These are phyloP conservation scores for Leucophenga varia DNA, from an alignment of 1,140 invertebrate species.

Conservation along the genomic window DNA sequence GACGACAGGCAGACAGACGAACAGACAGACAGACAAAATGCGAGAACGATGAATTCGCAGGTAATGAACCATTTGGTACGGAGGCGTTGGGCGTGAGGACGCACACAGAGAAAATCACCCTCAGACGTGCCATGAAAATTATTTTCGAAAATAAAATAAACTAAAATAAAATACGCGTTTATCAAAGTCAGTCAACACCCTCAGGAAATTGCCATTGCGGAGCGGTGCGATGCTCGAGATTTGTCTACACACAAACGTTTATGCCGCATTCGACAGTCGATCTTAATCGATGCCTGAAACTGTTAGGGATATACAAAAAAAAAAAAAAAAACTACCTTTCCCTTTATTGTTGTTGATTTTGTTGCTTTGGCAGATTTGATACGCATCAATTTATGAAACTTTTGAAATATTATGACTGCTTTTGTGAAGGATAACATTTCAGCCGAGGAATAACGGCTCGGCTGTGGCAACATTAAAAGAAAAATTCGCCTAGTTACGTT, in stretches of 20 bases:
- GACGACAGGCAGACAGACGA: too few species aligned
- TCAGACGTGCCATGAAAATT: constrained; percentile 15
- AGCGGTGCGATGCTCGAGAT: too few species aligned
- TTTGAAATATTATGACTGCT: constrained; percentile 54
- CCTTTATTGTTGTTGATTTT: constrained; percentile 13
- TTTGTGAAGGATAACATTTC: constrained; percentile 24
- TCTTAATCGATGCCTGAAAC: neutral
- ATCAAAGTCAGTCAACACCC: constrained; percentile 46
- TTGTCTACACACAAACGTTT: constrained; percentile 16
- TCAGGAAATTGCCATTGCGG: too few species aligned
- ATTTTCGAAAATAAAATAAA: constrained; percentile 6
- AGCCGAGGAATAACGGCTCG: neutral
- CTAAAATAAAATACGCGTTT: constrained; percentile 29
- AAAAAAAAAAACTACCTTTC: too few species aligned
- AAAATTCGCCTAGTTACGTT: constrained; percentile 19
- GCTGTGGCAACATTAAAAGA: neutral
- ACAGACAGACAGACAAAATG: too few species aligned
- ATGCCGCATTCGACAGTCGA: neutral
- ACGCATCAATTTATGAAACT: constrained; percentile 52
- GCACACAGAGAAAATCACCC: too few species aligned
- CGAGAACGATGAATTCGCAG: too few species aligned
- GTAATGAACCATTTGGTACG: too few species aligned
- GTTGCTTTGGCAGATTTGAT: constrained; percentile 39
- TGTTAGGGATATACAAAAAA: too few species aligned
- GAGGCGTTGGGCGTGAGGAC: too few species aligned